Evolutionary conservation across 2,797 vertebrate species (phyloP).

Genomic region (Semotilus atromaculatus): DNA sequence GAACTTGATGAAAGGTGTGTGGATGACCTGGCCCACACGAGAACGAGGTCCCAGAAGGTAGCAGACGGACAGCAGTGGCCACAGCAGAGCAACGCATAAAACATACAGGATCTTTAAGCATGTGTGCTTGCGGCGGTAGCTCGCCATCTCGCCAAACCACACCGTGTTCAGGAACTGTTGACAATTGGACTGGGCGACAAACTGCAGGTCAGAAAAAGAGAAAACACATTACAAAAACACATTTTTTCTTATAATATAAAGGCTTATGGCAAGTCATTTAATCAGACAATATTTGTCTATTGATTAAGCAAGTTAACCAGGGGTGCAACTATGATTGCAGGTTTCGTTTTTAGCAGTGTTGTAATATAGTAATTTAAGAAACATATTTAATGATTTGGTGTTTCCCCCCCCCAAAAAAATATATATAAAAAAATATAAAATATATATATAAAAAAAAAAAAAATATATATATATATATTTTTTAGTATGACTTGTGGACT

Average conservation of each 20-base stretch:
- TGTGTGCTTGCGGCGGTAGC: constrained; percentile 95
- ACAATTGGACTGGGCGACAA: constrained; percentile 98
- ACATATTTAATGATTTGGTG: not conserved
- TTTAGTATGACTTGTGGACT: not conserved
- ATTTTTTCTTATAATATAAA: not conserved
- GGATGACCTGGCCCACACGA: constrained; percentile 94
- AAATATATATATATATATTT: no score
- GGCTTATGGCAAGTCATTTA: not conserved
- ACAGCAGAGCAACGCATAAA: constrained; percentile 89
- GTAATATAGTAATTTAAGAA: not conserved
- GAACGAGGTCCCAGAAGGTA: constrained; percentile 96
- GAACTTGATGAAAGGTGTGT: constrained; percentile 98
- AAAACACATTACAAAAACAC: not conserved
- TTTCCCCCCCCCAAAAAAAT: no score
- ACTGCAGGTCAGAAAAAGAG: constrained; percentile 73
- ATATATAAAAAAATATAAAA: no score
- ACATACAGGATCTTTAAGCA: constrained; percentile 96
- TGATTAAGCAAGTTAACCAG: not conserved
- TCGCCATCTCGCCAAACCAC: constrained; percentile 98
- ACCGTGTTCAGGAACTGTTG: constrained; percentile 99
- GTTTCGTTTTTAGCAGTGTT: not conserved
- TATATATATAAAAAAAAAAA: no score
- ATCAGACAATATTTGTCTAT: not conserved
- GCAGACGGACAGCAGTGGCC: constrained; percentile 95
- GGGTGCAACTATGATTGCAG: not conserved